phyloP scores from a whole-genome alignment of 2,113 vertebrate genomes.

The Ceratotherium simum region DNA sequence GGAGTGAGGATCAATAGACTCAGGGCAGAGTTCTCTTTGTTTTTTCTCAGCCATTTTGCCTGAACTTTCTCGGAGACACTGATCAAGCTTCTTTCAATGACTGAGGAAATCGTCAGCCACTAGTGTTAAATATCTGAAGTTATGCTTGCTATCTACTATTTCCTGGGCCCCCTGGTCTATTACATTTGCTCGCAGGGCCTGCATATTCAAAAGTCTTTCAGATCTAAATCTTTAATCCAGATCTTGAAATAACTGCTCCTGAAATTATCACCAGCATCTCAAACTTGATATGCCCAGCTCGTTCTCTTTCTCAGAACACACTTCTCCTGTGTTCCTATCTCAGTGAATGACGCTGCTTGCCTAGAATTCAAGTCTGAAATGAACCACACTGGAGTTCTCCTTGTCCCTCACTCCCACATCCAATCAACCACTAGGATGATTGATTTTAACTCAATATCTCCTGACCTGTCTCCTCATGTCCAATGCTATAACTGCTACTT shows the following conservation, averaged over 20 bases:
- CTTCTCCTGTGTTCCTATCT: not conserved
- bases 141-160: not conserved
- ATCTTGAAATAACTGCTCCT: not conserved
- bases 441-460: not conserved
- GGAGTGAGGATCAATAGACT: not conserved
- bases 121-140: not conserved
- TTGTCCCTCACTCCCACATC: not conserved
- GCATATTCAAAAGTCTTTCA: not conserved
- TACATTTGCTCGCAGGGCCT: not conserved
- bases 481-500: not conserved
- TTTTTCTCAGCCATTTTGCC: not conserved
- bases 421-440: not conserved
- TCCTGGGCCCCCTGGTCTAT: not conserved
- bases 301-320: not conserved
- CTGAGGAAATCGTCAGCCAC: not conserved
- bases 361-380: not conserved
- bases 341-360: not conserved
- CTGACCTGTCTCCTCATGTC: not conserved
- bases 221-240: not conserved
- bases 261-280: not conserved
- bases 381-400: not conserved
- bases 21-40: not conserved
- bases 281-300: not conserved
- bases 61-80: constrained; percentile 6
- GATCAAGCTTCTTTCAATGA: not conserved